These are phyloP conservation scores for Zaprionus africanus DNA, from an alignment of 1,140 invertebrate species.

Conservation along the genomic window DNA sequence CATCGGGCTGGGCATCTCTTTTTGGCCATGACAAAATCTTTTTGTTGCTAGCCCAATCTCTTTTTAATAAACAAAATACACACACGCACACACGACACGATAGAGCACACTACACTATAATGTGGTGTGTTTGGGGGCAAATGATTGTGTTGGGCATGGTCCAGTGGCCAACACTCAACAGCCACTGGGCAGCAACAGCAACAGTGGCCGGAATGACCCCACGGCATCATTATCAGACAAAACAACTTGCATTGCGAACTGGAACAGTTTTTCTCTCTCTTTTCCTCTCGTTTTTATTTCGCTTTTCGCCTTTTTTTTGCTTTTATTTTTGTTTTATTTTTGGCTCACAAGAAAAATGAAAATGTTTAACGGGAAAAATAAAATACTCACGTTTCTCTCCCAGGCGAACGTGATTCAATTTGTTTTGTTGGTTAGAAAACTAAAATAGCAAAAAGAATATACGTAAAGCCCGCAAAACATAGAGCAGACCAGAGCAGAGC, in stretches of 20 bases:
- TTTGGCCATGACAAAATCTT: conserved; percentile 68
- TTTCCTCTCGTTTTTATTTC: conserved; percentile 7
- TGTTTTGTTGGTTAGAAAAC: conserved; percentile 82
- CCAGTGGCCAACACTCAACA: conserved; percentile 62
- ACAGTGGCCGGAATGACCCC: conserved; percentile 51
- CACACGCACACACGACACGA: conserved; percentile 15
- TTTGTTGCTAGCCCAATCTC: conserved; percentile 68
- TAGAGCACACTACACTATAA: background rate
- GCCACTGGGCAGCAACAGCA: conserved; percentile 13
- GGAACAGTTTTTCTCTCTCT: conserved; percentile 29
- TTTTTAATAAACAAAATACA: conserved; percentile 78
- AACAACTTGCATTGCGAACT: conserved; percentile 62
- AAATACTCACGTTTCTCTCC: conserved; percentile 79
- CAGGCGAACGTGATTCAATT: conserved; percentile 80
- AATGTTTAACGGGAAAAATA: conserved; percentile 83
- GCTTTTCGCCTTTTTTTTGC: conserved; percentile 20
- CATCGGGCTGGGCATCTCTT: conserved; percentile 26
- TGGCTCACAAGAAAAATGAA: conserved; percentile 71
- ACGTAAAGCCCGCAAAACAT: conserved; percentile 53
- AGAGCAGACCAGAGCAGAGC: conserved; percentile 35
- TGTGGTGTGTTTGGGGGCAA: conserved; percentile 39
- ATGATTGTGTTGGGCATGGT: conserved; percentile 68
- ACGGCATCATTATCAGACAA: conserved; percentile 74
- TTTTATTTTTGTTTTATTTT: conserved; percentile 32
- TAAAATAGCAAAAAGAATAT: conserved; percentile 75